Evolutionary conservation across 2,888 invertebrate genomes (phyloP).

Genomic region (Barypeithes pellucidus): DNA sequence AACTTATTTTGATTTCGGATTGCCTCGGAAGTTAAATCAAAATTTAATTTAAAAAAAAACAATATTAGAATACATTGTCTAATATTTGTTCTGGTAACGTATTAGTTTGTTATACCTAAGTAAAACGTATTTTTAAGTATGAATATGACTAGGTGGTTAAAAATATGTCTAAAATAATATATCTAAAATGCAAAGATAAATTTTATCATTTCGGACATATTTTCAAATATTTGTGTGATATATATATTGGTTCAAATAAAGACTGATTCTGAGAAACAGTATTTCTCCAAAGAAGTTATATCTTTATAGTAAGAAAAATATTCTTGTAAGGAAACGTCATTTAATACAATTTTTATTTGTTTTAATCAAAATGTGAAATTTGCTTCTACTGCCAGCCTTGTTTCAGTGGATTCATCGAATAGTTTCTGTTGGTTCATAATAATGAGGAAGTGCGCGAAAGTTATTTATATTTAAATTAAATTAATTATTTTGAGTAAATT

Average conservation of each 20-base stretch:
- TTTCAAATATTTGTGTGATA: conserved; percentile 31
- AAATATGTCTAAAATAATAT: conserved; percentile 34
- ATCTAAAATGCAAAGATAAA: no score
- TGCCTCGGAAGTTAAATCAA: no score
- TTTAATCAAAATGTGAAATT: not conserved
- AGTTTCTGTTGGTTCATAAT: no score
- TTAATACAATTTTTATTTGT: conserved; percentile 14
- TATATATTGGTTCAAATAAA: conserved; percentile 48
- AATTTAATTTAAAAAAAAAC: no score
- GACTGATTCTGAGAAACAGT: conserved; percentile 51
- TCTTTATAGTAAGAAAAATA: conserved; percentile 30
- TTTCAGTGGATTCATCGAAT: no score
- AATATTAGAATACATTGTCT: no score
- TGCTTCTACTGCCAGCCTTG: not conserved
- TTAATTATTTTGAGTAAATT: no score
- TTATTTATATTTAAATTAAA: no score
- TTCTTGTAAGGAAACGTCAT: conserved; percentile 15
- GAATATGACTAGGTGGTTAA: conserved; percentile 16
- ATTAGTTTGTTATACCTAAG: not conserved
- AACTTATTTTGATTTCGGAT: no score
- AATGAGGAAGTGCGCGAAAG: no score
- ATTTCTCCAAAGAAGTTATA: conserved; percentile 47
- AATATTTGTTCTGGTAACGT: not conserved
- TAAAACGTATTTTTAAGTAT: not conserved
- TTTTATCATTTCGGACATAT: conserved; percentile 29